Evolutionary conservation across 2,113 vertebrate species (phyloP).

Genomic region (Plotosus lineatus): DNA sequence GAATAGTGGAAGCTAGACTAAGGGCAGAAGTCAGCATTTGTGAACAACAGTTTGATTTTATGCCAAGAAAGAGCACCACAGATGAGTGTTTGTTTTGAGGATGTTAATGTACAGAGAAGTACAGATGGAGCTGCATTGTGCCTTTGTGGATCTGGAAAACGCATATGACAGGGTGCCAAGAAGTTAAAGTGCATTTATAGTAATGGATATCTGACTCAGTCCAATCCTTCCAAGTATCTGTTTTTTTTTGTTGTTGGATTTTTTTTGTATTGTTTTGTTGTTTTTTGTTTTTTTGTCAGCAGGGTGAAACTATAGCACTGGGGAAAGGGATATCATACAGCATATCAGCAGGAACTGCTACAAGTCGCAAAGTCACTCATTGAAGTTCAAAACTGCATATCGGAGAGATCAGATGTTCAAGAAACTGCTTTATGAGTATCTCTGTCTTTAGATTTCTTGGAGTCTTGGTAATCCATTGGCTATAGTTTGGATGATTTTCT

Average conservation of each 20-base stretch:
- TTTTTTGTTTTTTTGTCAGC: too few species aligned
- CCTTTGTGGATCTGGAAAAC: too few species aligned
- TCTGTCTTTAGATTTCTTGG: background rate
- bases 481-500: background rate
- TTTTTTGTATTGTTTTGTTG: too few species aligned
- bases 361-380: constrained; percentile 7
- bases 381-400: background rate
- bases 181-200: constrained; percentile 7
- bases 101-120: too few species aligned
- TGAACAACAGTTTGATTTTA: too few species aligned
- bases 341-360: background rate
- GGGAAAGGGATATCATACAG: constrained; percentile 7
- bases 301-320: constrained; percentile 24
- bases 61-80: too few species aligned
- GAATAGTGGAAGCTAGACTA: too few species aligned
- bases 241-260: constrained; percentile 36
- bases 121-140: too few species aligned
- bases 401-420: background rate
- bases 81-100: too few species aligned
- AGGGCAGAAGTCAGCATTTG: too few species aligned
- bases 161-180: too few species aligned
- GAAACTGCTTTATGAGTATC: background rate
- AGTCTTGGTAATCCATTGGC: background rate
- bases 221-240: background rate
- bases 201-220: constrained; percentile 29